Conservation (phyloP, 1,140 invertebrate genomes). For the Penaeus indicus region DNA sequence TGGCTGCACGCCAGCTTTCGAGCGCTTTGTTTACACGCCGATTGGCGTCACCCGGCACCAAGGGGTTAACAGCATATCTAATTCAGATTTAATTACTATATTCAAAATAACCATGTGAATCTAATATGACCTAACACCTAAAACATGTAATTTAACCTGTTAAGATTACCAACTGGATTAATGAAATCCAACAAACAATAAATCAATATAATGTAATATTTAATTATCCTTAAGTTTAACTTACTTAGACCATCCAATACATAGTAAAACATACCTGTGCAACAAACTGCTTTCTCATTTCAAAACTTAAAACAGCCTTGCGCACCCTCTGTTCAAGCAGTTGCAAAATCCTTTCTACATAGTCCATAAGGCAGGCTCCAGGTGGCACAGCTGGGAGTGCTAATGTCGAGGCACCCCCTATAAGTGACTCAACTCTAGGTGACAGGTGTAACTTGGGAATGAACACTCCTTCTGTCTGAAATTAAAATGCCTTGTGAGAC, state of each 20-base stretch:
- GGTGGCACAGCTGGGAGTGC: conserved; percentile 50
- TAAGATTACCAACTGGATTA: no score
- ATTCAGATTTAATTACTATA: no score
- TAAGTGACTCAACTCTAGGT: conserved; percentile 43
- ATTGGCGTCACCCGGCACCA: no score
- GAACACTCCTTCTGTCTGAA: conserved; percentile 52
- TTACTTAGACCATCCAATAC: not conserved
- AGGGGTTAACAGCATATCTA: no score
- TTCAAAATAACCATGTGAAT: no score
- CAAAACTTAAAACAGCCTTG: conserved; percentile 40
- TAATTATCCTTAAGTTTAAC: no score
- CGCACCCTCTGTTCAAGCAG: conserved; percentile 50
- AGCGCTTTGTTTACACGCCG: no score
- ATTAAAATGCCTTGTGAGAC: not conserved
- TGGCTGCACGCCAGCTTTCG: no score
- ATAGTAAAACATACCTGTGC: conserved; percentile 39
- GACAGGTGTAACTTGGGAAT: conserved; percentile 54
- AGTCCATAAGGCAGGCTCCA: conserved; percentile 53
- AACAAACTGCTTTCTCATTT: conserved; percentile 57
- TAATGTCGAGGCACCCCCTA: conserved; percentile 43
- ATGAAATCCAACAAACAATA: no score
- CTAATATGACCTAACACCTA: no score
- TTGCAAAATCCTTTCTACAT: conserved; percentile 45
- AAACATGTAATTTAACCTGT: no score
- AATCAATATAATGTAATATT: no score